Evolutionary conservation across 2,888 invertebrate genomes (phyloP).

Genomic region (Adelognathus sp.): DNA sequence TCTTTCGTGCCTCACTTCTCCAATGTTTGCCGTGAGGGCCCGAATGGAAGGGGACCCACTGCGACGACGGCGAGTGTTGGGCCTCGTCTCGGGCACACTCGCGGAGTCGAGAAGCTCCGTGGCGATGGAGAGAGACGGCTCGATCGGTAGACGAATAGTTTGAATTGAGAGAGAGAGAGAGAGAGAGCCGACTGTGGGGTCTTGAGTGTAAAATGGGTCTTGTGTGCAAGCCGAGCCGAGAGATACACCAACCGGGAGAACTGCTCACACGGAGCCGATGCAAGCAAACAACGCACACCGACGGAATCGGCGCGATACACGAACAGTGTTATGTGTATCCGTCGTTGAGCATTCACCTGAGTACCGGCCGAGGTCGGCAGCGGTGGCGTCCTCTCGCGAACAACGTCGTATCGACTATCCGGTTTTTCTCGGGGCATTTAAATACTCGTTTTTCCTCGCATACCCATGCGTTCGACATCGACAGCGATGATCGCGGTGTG

Average conservation of each 20-base stretch:
- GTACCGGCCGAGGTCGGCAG: conserved; percentile 46
- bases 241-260: not conserved
- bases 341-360: conserved; percentile 22
- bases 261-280: not conserved
- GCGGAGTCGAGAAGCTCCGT: conserved; percentile 22
- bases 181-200: not conserved
- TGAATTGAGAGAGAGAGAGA: not conserved
- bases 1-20: conserved; percentile 33
- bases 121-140: not conserved
- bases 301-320: not conserved
- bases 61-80: conserved; percentile 43
- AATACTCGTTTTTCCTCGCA: conserved; percentile 74
- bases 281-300: conserved; percentile 12
- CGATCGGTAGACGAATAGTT: not conserved
- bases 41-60: conserved; percentile 27
- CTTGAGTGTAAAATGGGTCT: conserved; percentile 63
- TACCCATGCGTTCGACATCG: conserved; percentile 72
- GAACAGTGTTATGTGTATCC: not conserved
- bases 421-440: conserved; percentile 73
- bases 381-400: conserved; percentile 76
- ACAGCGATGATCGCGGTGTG: conserved; percentile 31
- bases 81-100: conserved; percentile 15
- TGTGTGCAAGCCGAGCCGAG: conserved; percentile 56
- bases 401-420: conserved; percentile 69
- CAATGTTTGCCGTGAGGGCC: conserved; percentile 5